These are phyloP conservation scores for Geococcyx californianus DNA, from an alignment of 2,113 vertebrate genomes.

Conservation along the genomic window DNA sequence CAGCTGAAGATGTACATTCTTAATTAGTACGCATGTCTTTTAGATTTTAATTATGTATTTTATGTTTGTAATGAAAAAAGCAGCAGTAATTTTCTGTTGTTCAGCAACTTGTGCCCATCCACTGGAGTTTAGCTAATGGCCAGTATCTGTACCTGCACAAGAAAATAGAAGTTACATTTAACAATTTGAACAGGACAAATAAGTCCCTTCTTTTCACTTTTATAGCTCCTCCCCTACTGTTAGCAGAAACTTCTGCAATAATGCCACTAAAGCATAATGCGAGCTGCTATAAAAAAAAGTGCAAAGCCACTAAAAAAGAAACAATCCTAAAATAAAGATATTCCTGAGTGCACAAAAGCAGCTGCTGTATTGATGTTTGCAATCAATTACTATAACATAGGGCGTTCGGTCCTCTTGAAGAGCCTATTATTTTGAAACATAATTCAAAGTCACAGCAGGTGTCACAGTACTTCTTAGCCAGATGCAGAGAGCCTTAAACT, in stretches of 20 bases:
- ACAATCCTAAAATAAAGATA: slow-evolving; percentile 49
- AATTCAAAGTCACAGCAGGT: slow-evolving; percentile 67
- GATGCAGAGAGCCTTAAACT: slow-evolving; percentile 35
- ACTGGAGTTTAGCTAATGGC: neutral
- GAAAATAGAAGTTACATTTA: neutral
- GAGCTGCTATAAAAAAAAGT: slow-evolving; percentile 31
- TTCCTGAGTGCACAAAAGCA: slow-evolving; percentile 54
- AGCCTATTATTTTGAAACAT: slow-evolving; percentile 72
- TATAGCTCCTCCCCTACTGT: slow-evolving; percentile 14
- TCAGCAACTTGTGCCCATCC: neutral
- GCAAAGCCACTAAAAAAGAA: slow-evolving; percentile 54
- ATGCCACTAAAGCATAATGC: slow-evolving; percentile 7
- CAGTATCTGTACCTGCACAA: neutral
- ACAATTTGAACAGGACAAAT: neutral
- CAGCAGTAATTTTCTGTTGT: neutral
- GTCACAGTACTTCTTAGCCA: neutral
- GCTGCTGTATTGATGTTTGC: slow-evolving; percentile 25
- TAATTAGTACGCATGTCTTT: neutral
- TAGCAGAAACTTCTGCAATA: neutral
- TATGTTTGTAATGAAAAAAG: neutral
- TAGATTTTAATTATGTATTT: neutral
- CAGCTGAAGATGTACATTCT: neutral
- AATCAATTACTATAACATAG: slow-evolving; percentile 64
- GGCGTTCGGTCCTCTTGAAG: slow-evolving; percentile 27
- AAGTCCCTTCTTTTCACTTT: neutral